Conservation (phyloP, 2,113 vertebrate genomes). For the Dromiciops gliroides region DNA sequence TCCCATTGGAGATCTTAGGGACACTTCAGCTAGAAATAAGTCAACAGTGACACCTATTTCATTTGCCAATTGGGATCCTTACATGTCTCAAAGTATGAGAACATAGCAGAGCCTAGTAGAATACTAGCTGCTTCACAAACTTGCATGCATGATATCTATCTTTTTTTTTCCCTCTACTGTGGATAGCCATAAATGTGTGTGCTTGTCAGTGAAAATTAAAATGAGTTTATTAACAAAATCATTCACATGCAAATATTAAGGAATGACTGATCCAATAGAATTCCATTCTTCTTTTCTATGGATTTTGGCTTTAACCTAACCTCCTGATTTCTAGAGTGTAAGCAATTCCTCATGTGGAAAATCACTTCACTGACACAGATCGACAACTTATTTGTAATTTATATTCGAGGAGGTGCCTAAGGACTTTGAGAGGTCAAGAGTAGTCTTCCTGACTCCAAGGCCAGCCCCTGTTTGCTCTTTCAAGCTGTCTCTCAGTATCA, state of each 20-base stretch:
- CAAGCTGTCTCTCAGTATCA: not conserved
- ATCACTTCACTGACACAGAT: not conserved
- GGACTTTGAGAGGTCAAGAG: not conserved
- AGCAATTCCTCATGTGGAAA: not conserved
- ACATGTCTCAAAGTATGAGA: not conserved
- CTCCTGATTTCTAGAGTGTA: not conserved
- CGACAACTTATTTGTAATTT: not conserved
- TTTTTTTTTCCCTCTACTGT: not conserved
- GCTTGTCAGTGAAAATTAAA: not conserved
- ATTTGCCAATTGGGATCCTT: not conserved
- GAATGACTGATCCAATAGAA: not conserved
- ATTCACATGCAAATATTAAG: not conserved
- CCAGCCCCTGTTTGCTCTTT: not conserved
- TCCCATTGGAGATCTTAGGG: not conserved
- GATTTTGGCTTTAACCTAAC: not conserved
- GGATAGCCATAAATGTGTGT: not conserved
- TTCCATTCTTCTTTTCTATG: not conserved
- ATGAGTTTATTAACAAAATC: not conserved
- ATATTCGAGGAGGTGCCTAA: not conserved
- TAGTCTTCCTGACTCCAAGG: not conserved
- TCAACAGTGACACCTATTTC: not conserved
- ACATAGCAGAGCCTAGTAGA: not conserved
- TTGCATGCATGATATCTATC: not conserved
- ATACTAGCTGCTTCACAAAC: not conserved
- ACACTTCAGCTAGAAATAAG: not conserved